These are phyloP conservation scores for Orycteropus afer DNA, from an alignment of 2,113 vertebrate genomes.

Conservation along the genomic window DNA sequence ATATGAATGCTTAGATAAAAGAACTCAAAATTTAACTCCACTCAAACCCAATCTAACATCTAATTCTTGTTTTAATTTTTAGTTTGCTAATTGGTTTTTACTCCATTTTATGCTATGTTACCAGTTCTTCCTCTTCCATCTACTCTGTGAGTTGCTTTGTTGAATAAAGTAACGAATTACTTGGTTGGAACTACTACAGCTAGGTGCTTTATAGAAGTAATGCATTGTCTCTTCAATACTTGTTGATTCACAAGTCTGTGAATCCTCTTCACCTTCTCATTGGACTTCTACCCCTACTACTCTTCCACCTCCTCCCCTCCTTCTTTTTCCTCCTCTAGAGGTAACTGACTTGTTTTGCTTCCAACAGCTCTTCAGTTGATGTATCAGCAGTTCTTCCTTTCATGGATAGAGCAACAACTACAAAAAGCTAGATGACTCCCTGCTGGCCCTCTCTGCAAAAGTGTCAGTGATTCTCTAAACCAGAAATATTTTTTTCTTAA, in stretches of 20 bases:
- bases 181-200: not conserved
- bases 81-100: not conserved
- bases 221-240: not conserved
- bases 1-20: not conserved
- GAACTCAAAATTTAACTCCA: not conserved
- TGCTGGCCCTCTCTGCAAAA: slow-evolving; percentile 8
- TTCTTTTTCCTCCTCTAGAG: not conserved
- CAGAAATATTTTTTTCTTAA: slow-evolving; percentile 67
- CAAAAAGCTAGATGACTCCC: not conserved
- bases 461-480: slow-evolving; percentile 47
- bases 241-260: not conserved
- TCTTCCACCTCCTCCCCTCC: not conserved
- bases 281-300: not conserved
- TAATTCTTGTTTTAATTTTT: slow-evolving; percentile 2
- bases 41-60: not conserved
- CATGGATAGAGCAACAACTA: not conserved
- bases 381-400: not conserved
- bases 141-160: not conserved
- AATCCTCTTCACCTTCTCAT: not conserved
- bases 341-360: not conserved
- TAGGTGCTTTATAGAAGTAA: not conserved
- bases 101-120: not conserved
- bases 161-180: not conserved
- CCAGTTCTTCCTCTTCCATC: not conserved
- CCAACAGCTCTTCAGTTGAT: not conserved